Evolutionary conservation across 2,113 vertebrate species (phyloP).

Genomic region (Toxotes jaculatrix): DNA sequence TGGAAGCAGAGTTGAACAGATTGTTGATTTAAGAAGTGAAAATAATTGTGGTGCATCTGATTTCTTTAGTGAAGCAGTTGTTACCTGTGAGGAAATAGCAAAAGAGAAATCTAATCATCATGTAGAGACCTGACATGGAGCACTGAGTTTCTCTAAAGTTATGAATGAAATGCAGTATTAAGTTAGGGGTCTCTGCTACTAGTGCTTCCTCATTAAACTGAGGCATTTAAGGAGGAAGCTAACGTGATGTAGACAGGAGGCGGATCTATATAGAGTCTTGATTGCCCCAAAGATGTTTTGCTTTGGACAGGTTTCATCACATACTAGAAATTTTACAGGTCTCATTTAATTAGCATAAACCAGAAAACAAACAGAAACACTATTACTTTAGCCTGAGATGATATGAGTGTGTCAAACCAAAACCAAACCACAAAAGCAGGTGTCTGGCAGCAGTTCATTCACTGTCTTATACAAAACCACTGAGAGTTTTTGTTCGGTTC

Average conservation of each 20-base stretch:
- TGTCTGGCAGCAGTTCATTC: neutral
- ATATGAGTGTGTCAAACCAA: neutral
- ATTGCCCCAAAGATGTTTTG: too few relatives aligned
- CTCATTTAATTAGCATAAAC: too few relatives aligned
- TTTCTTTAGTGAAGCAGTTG: neutral
- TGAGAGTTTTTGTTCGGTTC: conserved; percentile 42
- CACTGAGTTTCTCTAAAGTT: too few relatives aligned
- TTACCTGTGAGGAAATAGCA: conserved; percentile 24
- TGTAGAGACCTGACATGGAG: neutral
- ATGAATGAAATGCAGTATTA: too few relatives aligned
- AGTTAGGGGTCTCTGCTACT: too few relatives aligned
- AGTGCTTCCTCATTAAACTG: neutral
- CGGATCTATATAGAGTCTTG: neutral
- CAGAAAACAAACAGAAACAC: too few relatives aligned
- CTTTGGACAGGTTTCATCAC: too few relatives aligned
- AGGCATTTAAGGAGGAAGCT: neutral
- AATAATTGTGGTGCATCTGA: neutral
- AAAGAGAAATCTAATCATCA: conserved; percentile 19
- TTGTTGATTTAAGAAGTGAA: neutral
- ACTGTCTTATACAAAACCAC: neutral
- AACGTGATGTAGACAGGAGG: neutral
- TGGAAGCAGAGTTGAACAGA: neutral
- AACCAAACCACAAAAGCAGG: neutral
- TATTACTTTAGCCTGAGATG: too few relatives aligned
- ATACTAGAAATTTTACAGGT: too few relatives aligned